Evolutionary conservation across 1,140 invertebrate genomes (phyloP).

Genomic region (Bombus waltoni): DNA sequence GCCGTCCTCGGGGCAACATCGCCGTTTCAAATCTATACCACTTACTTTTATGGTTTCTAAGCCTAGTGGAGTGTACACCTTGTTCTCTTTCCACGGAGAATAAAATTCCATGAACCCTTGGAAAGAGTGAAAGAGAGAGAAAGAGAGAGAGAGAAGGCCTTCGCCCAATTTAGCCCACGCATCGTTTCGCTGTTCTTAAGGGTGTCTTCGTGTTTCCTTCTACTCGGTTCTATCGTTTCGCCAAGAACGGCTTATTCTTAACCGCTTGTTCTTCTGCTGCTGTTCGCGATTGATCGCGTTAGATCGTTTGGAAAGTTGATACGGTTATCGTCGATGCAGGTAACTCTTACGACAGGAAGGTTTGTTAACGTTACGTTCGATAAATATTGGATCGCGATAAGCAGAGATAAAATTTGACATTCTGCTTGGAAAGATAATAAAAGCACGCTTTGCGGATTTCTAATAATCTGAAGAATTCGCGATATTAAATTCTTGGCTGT

Average conservation of each 20-base stretch:
- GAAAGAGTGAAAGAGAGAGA: not conserved
- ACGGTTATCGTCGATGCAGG: too few species aligned
- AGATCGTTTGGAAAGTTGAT: too few species aligned
- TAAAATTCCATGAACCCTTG: slow-evolving; percentile 65
- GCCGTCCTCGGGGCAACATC: slow-evolving; percentile 21
- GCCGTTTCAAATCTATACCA: slow-evolving; percentile 77
- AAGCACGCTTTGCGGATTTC: too few species aligned
- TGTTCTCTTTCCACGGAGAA: slow-evolving; percentile 60
- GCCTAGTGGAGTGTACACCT: slow-evolving; percentile 70
- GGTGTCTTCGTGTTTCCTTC: slow-evolving; percentile 27
- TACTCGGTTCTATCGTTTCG: slow-evolving; percentile 22
- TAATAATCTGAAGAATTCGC: too few species aligned
- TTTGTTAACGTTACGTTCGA: too few species aligned
- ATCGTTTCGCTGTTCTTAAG: slow-evolving; percentile 58
- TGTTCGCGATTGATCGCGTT: not conserved
- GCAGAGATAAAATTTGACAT: too few species aligned
- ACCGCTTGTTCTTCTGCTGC: not conserved
- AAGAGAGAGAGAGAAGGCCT: slow-evolving; percentile 6
- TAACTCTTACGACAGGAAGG: too few species aligned
- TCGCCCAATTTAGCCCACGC: slow-evolving; percentile 64
- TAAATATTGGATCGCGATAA: too few species aligned
- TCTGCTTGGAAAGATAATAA: too few species aligned
- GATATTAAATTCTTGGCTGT: too few species aligned
- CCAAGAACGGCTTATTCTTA: slow-evolving; percentile 1
- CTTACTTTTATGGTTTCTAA: slow-evolving; percentile 78